Conservation (phyloP, 2,797 vertebrate genomes). For the Zenarchopterus dispar region DNA sequence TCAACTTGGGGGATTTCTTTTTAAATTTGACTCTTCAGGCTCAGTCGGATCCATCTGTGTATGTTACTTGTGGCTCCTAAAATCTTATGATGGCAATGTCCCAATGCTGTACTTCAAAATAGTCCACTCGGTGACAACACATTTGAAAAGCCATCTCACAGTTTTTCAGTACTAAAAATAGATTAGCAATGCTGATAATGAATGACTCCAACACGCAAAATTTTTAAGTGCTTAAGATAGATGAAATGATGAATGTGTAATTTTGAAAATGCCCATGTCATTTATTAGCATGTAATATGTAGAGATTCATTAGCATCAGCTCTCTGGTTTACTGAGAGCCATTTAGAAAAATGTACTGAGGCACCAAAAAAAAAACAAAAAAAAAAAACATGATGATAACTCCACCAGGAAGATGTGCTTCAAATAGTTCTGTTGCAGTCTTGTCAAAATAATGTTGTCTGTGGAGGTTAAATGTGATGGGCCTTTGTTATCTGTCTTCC, state of each 20-base stretch:
- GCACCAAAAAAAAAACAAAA: neutral
- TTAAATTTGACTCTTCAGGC: constrained; percentile 22
- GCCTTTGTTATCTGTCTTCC: constrained; percentile 38
- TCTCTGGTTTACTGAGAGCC: constrained; percentile 1
- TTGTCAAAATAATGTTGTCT: constrained; percentile 38
- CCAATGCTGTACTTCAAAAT: neutral
- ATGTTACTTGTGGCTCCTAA: neutral
- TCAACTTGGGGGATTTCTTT: constrained; percentile 26
- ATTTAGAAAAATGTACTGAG: neutral
- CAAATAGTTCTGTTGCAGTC: neutral
- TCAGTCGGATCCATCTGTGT: neutral
- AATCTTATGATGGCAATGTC: neutral
- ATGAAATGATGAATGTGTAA: neutral
- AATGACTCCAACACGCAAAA: neutral
- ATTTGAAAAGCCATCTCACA: too few species aligned
- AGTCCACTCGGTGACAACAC: too few species aligned
- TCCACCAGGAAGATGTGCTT: constrained; percentile 16
- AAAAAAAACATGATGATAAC: neutral
- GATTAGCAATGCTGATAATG: neutral
- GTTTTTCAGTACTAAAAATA: neutral
- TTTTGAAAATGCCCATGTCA: too few species aligned
- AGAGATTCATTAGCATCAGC: neutral
- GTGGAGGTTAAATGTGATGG: constrained; percentile 53
- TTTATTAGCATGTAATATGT: neutral
- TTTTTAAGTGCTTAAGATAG: neutral